Evolutionary conservation across 2,113 vertebrate species (phyloP), one percentile per base, ranked within the genome.

Genomic region (Erythrocercus mccallii): DNA sequence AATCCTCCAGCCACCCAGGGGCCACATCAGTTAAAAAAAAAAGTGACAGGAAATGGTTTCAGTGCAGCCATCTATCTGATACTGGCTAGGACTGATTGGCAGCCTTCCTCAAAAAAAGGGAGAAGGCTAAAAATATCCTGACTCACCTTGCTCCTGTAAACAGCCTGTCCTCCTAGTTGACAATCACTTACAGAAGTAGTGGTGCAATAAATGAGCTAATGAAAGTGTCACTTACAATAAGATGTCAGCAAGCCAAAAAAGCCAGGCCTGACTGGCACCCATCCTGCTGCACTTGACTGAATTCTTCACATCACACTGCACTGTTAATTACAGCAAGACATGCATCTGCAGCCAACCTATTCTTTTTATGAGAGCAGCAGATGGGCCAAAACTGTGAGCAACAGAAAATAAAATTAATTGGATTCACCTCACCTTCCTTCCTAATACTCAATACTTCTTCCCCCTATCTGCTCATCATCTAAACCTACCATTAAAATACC

Each of bases 201-300:
- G 61, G 68, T 79, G 44, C 88, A 89, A 95, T 92, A 95, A 95
- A 92, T 66, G 69, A 96, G 87, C 91, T 92, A 50, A 51, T 83
- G 66, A 54, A 97, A 97, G 60, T 74, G 94, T 93, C 95, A 95
- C 81, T 92, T 86, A 54, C 78, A 96, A 57, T 88, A 89, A 66
- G 54, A 54, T 56, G 30, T 62, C 87, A 92, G 53, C 48, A 76
- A 90, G 66, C 76, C 80, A 74, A 50, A 69, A 83, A 92, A 86
- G 54, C 66, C 68, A 81, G 71, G 21, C 24, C 31, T 87, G 56
- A 72, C 54, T 90, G 74, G 48, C 83, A 86, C 12, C 20, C 6
- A 1, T 82, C 69, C 62, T 73, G 25, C 44, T 61, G 35, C 65
- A 83, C 42, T 69, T 68, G 11, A 93, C 70, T 85, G 33, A 76